A percentile compares a stretch with the other conserved stretches of the same genome.
Evolutionary conservation across 2,888 invertebrate genomes (phyloP).

Genomic region (Scrobipalpa atriplicella): DNA sequence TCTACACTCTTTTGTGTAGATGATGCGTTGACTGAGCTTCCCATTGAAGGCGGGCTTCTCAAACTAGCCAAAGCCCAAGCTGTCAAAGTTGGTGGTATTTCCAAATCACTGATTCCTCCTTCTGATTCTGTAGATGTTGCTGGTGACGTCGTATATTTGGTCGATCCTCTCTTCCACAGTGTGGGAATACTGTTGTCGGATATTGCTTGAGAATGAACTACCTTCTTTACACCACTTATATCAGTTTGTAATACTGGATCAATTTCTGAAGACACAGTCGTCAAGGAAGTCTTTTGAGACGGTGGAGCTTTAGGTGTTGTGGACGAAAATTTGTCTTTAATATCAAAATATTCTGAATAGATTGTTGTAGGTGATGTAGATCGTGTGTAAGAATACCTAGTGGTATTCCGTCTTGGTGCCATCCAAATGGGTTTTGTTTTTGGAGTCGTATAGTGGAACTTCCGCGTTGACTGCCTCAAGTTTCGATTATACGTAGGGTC

Average conservation of each 20-base stretch:
- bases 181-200: constrained; percentile 76
- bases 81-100: constrained; percentile 76
- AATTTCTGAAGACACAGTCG: constrained; percentile 75
- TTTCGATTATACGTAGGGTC: constrained; percentile 32
- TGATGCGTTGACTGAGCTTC: constrained; percentile 51
- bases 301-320: constrained; percentile 48
- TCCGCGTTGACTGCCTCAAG: constrained; percentile 56
- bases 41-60: constrained; percentile 59
- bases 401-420: constrained; percentile 65
- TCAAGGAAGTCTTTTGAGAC: constrained; percentile 57
- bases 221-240: constrained; percentile 63
- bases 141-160: constrained; percentile 65
- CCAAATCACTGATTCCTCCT: constrained; percentile 58
- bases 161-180: constrained; percentile 77
- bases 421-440: constrained; percentile 72
- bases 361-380: constrained; percentile 65
- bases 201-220: constrained; percentile 69
- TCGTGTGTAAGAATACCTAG: constrained; percentile 48
- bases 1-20: constrained; percentile 55
- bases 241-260: constrained; percentile 76
- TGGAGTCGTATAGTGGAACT: constrained; percentile 70
- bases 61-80: constrained; percentile 80
- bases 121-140: constrained; percentile 52
- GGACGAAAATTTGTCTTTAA: constrained; percentile 57
- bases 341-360: constrained; percentile 72